phyloP scores from a whole-genome alignment of 2,797 vertebrate genomes.

The Schizothorax lantsangensis region DNA sequence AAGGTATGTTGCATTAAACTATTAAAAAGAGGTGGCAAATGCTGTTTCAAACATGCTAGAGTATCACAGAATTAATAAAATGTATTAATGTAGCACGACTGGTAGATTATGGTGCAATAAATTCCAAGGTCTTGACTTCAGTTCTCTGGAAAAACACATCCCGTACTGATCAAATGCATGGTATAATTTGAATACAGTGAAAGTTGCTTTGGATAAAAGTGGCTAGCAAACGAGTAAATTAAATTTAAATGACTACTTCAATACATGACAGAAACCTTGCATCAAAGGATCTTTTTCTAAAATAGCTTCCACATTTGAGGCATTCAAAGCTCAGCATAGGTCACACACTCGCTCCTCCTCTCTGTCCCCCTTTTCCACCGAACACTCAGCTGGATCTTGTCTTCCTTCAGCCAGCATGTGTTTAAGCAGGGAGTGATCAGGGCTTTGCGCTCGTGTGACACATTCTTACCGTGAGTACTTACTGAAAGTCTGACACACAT shows the following conservation, averaged over 20 bases:
- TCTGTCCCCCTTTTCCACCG: slow-evolving; percentile 29
- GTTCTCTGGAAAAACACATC: background rate
- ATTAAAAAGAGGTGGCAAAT: background rate
- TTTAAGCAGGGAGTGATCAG: slow-evolving; percentile 47
- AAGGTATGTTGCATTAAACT: background rate
- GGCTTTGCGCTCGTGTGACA: slow-evolving; percentile 52
- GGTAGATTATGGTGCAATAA: background rate
- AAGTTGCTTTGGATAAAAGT: background rate
- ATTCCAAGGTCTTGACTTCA: background rate
- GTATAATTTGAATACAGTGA: slow-evolving; percentile 2
- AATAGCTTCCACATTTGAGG: background rate
- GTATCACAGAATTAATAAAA: background rate
- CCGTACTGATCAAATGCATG: background rate
- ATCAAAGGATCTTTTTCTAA: slow-evolving; percentile 6
- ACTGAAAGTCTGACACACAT: slow-evolving; percentile 65
- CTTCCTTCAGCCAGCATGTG: slow-evolving; percentile 30
- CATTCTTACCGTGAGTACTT: slow-evolving; percentile 56
- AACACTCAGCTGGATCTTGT: slow-evolving; percentile 41
- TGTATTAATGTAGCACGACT: background rate
- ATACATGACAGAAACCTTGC: background rate
- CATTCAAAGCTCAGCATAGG: slow-evolving; percentile 25
- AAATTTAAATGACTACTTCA: background rate
- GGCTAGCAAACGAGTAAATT: background rate
- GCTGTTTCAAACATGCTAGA: background rate
- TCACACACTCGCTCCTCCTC: slow-evolving; percentile 28